Evolutionary conservation across 2,888 invertebrate genomes (phyloP), one percentile per base, ranked within the genome.

Genomic region (Augochlorella aurata): DNA sequence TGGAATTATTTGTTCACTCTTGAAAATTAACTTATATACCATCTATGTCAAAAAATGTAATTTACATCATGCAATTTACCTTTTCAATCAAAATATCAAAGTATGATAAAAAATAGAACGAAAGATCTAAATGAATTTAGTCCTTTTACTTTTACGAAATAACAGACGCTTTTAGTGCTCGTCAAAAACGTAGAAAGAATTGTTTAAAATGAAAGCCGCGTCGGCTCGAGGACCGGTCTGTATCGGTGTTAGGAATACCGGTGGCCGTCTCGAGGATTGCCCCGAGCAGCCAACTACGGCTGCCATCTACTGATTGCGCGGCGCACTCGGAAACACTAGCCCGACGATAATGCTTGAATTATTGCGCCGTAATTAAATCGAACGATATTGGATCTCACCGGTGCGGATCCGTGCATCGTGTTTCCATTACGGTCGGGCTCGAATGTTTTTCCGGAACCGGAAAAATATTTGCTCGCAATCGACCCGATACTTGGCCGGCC

Each of bases 281-380:
- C 54, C 21, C 47, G 16, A 69, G 74, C 12, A 7, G 12, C 52
- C 58, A 69, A 49, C 83, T 50, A 38, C 79, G 65, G 49, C 83
- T 79, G 87, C 87, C 87, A 87, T 87, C 87, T 87, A 77, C 80
- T 77, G 87, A 72, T 68, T 44, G 45, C 38, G 38, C 45, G 49
- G 14, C 44, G 78, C 71, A 83, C 83, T 79, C 61, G 67, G 67
- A n/a, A 29, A 71, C 58, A n/a, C 61, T 65, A 49, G 58, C 8
- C 76, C 9, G 66, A 68, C 74, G 83, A 82, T 84, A 84, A 82
- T 61, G 61, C 50, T 21, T 65, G 70, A 79, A 76, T 77, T 74
- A 76, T 76, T 75, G 61, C 29, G 38, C 14, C 47, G 54, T 79
- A 82, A 82, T 82, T 79, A 61, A 74, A 71, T 71, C 44, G 50